phyloP scores from a whole-genome alignment of 1,140 invertebrate genomes.

The Tetramorium parvispinum region DNA sequence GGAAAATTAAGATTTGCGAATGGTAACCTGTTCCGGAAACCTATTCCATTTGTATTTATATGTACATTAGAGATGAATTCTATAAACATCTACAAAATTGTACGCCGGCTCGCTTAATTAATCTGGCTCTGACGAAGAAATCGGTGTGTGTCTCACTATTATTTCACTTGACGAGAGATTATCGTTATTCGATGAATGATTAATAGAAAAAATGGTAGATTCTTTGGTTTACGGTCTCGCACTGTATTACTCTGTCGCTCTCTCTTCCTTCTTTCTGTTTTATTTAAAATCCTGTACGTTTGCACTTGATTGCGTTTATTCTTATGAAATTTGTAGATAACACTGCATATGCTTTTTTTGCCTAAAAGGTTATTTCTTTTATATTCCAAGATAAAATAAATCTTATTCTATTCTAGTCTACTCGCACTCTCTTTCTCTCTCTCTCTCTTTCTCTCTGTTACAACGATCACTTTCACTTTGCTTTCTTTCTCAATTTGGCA shows the following conservation, averaged over 20 bases:
- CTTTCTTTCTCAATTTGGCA: constrained; percentile 83
- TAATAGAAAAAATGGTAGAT: constrained; percentile 85
- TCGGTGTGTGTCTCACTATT: constrained; percentile 59
- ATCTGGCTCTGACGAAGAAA: constrained; percentile 65
- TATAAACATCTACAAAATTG: constrained; percentile 41
- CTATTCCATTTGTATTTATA: neutral
- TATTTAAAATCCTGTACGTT: constrained; percentile 18
- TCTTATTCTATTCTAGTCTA: constrained; percentile 42
- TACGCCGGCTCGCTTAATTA: constrained; percentile 55
- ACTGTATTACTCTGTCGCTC: constrained; percentile 33
- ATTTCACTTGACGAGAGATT: constrained; percentile 72
- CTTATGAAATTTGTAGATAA: constrained; percentile 40
- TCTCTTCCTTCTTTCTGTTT: constrained; percentile 47
- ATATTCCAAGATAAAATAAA: constrained; percentile 44
- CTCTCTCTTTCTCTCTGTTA: constrained; percentile 61
- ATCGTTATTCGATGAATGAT: constrained; percentile 78
- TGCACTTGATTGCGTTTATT: constrained; percentile 29
- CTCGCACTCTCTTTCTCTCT: constrained; percentile 45
- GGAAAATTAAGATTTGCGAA: neutral
- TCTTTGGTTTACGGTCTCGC: constrained; percentile 85
- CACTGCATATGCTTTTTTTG: constrained; percentile 4
- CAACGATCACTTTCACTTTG: constrained; percentile 53
- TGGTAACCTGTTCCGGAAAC: too few relatives aligned
- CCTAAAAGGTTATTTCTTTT: constrained; percentile 42
- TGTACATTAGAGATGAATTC: too few relatives aligned